Evolutionary conservation across 2,797 vertebrate species (phyloP), one percentile per base, ranked within the genome.

Genomic region (Cichlasoma orientale): DNA sequence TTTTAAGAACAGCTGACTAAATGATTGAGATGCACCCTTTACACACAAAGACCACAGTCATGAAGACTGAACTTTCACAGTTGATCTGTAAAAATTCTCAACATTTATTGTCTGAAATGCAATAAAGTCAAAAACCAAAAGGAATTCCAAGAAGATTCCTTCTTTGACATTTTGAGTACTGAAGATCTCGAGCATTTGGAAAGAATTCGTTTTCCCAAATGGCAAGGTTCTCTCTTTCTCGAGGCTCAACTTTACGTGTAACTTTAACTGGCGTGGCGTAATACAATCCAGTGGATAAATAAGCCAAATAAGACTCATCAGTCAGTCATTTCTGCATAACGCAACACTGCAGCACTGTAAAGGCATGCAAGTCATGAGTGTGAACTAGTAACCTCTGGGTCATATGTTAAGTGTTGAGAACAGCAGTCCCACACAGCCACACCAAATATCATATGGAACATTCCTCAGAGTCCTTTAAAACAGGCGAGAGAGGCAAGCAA

Each of bases 371-470:
- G 91, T 92, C 90, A 93, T 77, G 88, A 85, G 91, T 54, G 36
- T 89, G 89, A 90, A 87, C 89, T 75, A n/a, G 23, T 77, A 88
- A 91, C 90, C 88, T 82, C 74, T 13, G 77, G 90, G 89, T 94
- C 91, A 91, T 68, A 86, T 86, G 91, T 89, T 84, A 88, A 88
- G 90, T 78, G 84, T 79, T 63, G 87, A 79, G 82, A 82, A 90
- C 85, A 88, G 87, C 85, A 88, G 86, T 83, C 68, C 86, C 83
- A 88, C 81, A 88, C 80, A 90, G 27, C 69, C 78, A 47, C 18
- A 79, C 88, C 56, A 88, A 89, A 91, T 89, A 92, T 90, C 78
- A 12, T 82, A 89, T 71, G 71, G 86, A 84, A 86, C 90, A 91
- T 89, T 94, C 90, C 78, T 82, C 2, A 5, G 41, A 87, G 74